Evolutionary conservation across 2,888 invertebrate species (phyloP), one percentile per base, ranked within the genome.

Genomic region (Drosophila macrospina): DNA sequence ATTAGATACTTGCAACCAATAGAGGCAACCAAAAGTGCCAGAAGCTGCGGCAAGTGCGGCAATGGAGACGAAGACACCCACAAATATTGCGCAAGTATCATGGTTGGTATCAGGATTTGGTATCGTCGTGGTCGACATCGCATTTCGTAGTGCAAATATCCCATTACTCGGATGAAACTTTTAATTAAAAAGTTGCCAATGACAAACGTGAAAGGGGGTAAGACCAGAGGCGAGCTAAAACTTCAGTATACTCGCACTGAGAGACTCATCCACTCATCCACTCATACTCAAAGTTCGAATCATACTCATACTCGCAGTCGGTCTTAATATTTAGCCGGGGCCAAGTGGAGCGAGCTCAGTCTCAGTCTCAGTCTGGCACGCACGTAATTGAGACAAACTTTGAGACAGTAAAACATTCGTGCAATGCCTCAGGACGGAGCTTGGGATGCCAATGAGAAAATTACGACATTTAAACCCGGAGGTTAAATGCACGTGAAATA

Each of bases 171-270:
- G 79, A 76, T 78, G 81, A 89, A 89, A 89, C 83, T 89, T 89
- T 89, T 89, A 89, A 89, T 89, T 89, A 89, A 89, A 88, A 88
- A 83, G 85, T 80, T 86, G 69, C 83, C 86, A 87, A 82, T 85
- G 86, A 83, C 86, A 83, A 82, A 80, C 79, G 70, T 69, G 44
- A 41, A 26, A 45, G 20, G 44, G 37, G 55, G 51, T 44, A 64
- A 30, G 30, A 47, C 45, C 42, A 36, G 50, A 36, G 57, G 68
- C 60, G 50, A 71, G 48, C 51, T 36, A 36, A 70, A 72, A 72
- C 60, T 72, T 66, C 55, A 42, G 65, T 59, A 34, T 52, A 37
- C 36, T 36, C 13, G 56, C 70, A 70, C 70, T 15, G 36, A 13
- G 36, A 36, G 13, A 78, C 64, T 86, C 76, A 61, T 57, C 61